Percentiles rank a stretch among this genome's conserved stretches.
These are phyloP conservation scores for Albula glossodonta DNA, from an alignment of 2,113 vertebrate genomes.

Conservation along the genomic window DNA sequence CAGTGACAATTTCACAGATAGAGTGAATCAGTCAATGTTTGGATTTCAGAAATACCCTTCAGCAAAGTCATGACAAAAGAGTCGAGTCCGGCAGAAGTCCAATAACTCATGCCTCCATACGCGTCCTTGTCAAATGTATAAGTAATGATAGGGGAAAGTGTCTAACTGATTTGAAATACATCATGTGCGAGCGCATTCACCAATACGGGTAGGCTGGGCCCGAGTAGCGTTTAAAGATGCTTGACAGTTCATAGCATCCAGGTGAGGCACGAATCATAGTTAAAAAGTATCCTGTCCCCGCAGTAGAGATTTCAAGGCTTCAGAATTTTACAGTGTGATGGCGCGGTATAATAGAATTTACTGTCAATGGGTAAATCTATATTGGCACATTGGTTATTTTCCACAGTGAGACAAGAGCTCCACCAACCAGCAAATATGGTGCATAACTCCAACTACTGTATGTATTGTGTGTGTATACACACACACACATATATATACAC, in stretches of 20 bases:
- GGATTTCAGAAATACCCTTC: constrained; percentile 62
- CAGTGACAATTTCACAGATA: constrained; percentile 38
- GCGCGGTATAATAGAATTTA: background rate
- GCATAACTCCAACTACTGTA: background rate
- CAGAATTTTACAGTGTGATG: background rate
- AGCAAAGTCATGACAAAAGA: constrained; percentile 51
- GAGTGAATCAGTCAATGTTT: constrained; percentile 38
- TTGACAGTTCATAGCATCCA: constrained; percentile 17
- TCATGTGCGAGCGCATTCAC: background rate
- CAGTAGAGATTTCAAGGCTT: background rate
- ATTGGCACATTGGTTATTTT: background rate
- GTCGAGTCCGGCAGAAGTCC: constrained; percentile 50
- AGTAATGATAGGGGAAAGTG: constrained; percentile 57
- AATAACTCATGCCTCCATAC: constrained; percentile 58
- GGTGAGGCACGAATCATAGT: background rate
- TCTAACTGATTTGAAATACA: constrained; percentile 40
- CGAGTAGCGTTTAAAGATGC: constrained; percentile 45
- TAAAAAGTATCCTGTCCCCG: background rate
- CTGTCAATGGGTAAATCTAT: background rate
- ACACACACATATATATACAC: too few species aligned
- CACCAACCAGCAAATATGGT: background rate
- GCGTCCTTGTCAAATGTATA: constrained; percentile 58
- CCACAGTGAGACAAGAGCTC: background rate
- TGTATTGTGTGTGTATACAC: too few species aligned
- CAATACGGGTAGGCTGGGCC: constrained; percentile 33